Conservation (phyloP, 2,113 vertebrate genomes). For the Mobula birostris region DNA sequence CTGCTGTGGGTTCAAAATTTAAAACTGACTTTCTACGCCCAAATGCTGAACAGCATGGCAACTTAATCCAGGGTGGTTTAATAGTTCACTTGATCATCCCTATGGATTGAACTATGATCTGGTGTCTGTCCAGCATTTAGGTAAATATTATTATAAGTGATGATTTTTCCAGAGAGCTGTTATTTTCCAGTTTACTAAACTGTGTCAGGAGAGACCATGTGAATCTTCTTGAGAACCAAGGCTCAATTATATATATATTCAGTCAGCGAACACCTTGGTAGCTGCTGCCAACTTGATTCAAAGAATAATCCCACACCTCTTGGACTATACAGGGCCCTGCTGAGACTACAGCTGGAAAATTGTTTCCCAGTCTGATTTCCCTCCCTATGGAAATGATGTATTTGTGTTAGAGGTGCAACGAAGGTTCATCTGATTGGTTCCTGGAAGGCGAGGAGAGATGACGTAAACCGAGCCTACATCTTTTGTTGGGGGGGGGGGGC, state of each 20-base stretch:
- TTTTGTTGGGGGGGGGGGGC: too few relatives aligned
- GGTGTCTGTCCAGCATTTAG: not conserved
- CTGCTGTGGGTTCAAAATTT: not conserved
- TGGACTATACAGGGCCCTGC: not conserved
- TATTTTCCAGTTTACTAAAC: not conserved
- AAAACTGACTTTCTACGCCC: not conserved
- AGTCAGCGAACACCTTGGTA: not conserved
- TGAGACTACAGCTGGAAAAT: too few relatives aligned
- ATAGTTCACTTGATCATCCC: not conserved
- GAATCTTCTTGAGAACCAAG: not conserved
- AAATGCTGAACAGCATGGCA: not conserved
- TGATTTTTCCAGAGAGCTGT: not conserved
- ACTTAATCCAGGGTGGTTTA: not conserved
- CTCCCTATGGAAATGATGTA: too few relatives aligned
- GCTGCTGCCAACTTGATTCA: not conserved
- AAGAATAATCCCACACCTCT: not conserved
- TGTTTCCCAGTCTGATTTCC: too few relatives aligned
- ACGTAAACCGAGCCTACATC: too few relatives aligned
- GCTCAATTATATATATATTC: not conserved
- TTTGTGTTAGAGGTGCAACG: too few relatives aligned
- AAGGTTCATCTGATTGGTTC: too few relatives aligned
- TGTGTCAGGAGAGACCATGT: not conserved
- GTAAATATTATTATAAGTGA: not conserved
- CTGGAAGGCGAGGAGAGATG: too few relatives aligned
- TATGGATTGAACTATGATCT: not conserved